Percentiles rank a stretch among this genome's conserved stretches.
phyloP scores from a whole-genome alignment of 1,140 invertebrate genomes.

The Rhopalosiphum padi region DNA sequence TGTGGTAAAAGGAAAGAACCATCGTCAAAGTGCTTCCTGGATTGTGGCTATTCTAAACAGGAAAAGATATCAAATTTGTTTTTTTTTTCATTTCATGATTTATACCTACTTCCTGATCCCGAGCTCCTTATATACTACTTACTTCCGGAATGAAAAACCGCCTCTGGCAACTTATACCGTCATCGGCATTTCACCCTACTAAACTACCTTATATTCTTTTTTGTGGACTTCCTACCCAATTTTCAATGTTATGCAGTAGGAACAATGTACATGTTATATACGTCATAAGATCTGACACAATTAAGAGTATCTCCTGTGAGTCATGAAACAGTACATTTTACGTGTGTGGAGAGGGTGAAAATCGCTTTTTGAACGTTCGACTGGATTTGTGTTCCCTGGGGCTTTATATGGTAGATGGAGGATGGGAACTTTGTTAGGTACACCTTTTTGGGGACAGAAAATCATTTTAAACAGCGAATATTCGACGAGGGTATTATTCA shows the following conservation, averaged over 20 bases:
- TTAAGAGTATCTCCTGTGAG: conserved; percentile 50
- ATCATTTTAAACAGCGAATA: conserved; percentile 55
- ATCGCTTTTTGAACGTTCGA: conserved; percentile 58
- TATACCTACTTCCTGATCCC: conserved; percentile 35
- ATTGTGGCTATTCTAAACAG: conserved; percentile 38
- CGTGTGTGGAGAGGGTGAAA: conserved; percentile 43
- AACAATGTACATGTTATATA: not conserved
- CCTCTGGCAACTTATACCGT: not conserved
- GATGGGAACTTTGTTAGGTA: conserved; percentile 52
- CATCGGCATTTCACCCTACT: conserved; percentile 30
- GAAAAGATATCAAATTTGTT: conserved; percentile 47
- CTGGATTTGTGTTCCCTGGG: conserved; percentile 50
- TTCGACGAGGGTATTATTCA: conserved; percentile 53
- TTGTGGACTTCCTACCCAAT: not conserved
- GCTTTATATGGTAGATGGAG: not conserved
- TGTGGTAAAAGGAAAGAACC: conserved; percentile 38
- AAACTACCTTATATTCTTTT: conserved; percentile 23
- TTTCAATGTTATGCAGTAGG: not conserved
- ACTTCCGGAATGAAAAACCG: conserved; percentile 44
- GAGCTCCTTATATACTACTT: conserved; percentile 49
- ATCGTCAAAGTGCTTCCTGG: conserved; percentile 27
- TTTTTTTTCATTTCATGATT: conserved; percentile 49
- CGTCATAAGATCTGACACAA: conserved; percentile 50
- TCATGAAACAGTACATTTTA: conserved; percentile 48
- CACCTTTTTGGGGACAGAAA: conserved; percentile 56